phyloP scores from a whole-genome alignment of 2,113 vertebrate genomes.

The Misgurnus mizolepis region DNA sequence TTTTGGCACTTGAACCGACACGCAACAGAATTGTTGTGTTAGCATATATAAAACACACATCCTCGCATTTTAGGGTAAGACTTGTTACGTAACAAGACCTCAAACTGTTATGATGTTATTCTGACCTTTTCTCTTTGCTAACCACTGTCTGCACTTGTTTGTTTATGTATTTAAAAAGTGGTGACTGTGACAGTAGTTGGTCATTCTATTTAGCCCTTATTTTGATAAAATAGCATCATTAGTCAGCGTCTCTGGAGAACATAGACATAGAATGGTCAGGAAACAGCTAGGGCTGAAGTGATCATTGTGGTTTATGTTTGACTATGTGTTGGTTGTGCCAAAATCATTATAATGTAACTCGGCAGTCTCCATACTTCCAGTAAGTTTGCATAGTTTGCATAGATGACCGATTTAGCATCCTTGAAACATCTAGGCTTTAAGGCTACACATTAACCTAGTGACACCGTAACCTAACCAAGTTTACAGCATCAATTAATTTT shows the following conservation, averaged over 20 bases:
- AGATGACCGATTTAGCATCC: neutral
- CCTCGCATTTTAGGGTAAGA: constrained; percentile 2
- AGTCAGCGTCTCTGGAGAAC: neutral
- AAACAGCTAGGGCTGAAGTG: neutral
- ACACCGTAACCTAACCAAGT: no score
- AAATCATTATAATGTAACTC: neutral
- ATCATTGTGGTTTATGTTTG: neutral
- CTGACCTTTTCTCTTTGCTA: constrained; percentile 10
- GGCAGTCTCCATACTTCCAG: neutral
- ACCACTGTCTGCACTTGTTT: constrained; percentile 33
- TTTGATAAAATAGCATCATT: neutral
- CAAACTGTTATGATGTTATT: constrained; percentile 32
- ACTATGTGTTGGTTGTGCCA: neutral
- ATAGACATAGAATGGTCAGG: neutral
- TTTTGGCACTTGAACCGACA: constrained; percentile 4
- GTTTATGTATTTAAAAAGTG: neutral
- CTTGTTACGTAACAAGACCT: constrained; percentile 31
- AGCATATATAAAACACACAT: constrained; percentile 8
- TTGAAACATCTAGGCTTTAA: neutral
- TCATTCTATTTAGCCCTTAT: constrained; percentile 5
- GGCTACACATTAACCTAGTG: no score
- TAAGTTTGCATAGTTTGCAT: neutral
- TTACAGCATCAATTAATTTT: no score
- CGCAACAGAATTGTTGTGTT: constrained; percentile 2
- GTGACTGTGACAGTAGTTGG: neutral